phyloP scores from a whole-genome alignment of 1,140 invertebrate genomes.

The Drosophila sproati region DNA sequence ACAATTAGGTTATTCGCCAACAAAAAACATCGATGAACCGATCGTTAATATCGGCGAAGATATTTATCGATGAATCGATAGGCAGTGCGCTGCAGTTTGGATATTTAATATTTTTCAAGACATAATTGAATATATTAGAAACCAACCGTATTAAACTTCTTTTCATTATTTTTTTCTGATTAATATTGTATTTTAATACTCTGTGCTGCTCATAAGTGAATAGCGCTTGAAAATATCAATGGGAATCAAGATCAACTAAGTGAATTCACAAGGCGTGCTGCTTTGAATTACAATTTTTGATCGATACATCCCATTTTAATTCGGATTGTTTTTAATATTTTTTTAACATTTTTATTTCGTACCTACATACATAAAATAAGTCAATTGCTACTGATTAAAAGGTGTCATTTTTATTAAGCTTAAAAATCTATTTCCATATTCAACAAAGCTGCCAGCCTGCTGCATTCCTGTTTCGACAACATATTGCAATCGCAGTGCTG shows the following conservation, averaged over 20 bases:
- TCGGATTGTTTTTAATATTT: no score
- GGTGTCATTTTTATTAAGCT: not conserved
- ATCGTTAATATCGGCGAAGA: constrained; percentile 4
- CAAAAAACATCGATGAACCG: constrained; percentile 9
- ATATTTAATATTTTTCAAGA: not conserved
- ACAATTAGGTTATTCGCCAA: not conserved
- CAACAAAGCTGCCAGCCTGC: not conserved
- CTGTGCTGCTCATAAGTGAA: no score
- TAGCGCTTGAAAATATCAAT: no score
- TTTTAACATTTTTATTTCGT: no score
- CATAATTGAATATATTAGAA: not conserved
- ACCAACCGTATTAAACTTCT: not conserved
- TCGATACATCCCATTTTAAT: no score
- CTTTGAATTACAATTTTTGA: no score
- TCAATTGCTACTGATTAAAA: not conserved
- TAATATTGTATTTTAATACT: no score
- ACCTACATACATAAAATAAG: no score
- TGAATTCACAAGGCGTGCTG: no score
- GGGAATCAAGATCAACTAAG: no score
- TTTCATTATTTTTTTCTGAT: no score
- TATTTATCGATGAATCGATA: constrained; percentile 1
- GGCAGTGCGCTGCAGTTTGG: not conserved
- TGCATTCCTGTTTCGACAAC: not conserved
- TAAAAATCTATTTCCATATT: not conserved
- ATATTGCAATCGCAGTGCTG: not conserved